Evolutionary conservation across 1,140 invertebrate species (phyloP), one percentile per base, ranked within the genome.

Genomic region (Rhizoglyphus robini): DNA sequence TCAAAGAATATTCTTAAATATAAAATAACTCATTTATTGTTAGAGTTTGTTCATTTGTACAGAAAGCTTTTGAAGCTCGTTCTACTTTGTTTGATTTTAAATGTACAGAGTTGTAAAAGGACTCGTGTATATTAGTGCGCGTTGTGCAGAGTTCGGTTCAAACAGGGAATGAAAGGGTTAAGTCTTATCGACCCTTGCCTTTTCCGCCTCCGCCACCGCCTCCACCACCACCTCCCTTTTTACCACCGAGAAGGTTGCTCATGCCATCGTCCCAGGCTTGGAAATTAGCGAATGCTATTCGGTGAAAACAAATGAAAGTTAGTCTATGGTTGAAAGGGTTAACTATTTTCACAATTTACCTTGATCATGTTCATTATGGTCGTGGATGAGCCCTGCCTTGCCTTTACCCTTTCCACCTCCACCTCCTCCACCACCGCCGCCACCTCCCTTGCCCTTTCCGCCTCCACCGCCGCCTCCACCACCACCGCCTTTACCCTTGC

Each of bases 401-500:
- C 51, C 51, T 32, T 54, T 54, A 32, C 51, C 51, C 20, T 54
- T 54, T 54, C 51, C 58, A 23, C 58, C 58, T n/a, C 27, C 15
- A 29, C 38, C 58, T 4, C 58, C 58, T 2, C 58, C 58, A 23
- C 27, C 15, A 29, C 38, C 58, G 15, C 58, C 58, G 3, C 58
- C 48, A 20, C 57, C 57, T 20, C 57, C 57, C 4, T 29, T 29
- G 5, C 34, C 57, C 20, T 20, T 20, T 4, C 57, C 57, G 25
- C 57, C 57, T 8, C 57, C 57, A 18, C 34, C 34, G 20, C 57
- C 57, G 20, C 20, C 5, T 30, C 57, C 57, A 4, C 25, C 25
- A 4, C 34, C 58, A 58, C 54, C 54, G 25, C 54, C 54, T 34
- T 29, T 29, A 38, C 58, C 58, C 3, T 29, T 29, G 2, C 58